Evolutionary conservation across 2,888 invertebrate species (phyloP), one percentile per base, ranked within the genome.

Genomic region (Drosophila barbarae): DNA sequence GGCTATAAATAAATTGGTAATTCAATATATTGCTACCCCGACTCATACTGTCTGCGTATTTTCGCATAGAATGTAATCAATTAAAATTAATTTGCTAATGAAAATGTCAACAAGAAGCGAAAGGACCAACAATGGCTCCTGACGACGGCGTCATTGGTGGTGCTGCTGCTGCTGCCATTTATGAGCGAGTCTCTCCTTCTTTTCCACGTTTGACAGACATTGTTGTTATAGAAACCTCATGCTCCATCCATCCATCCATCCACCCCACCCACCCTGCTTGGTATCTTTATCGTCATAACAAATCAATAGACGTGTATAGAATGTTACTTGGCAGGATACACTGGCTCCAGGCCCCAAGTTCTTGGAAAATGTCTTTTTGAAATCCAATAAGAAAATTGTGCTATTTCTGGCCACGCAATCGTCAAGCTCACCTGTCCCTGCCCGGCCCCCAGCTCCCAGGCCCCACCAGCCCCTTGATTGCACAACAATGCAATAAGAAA

Each of bases 81-180:
- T 79, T 79, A 79, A 79, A 79, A 79, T 80, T 77, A 79, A 79
- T 79, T 79, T 80, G 77, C 80, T 79, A 79, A 79, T 79, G 79
- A 79, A 79, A 79, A 77, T 70, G 80, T 79, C 79, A 80, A 75
- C 80, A 75, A 77, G 75, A 34, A 71, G 57, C 54, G 68, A 65
- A 57, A 51, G 21, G 21, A 66, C 46, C 34, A 59, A 69, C 70
- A 74, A 66, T 65, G 65, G 64, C 73, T 59, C 73, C 74, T 47
- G 46, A 47, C 46, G 8, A 47, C 46, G 32, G 13, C 46, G 13
- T 32, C 30, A 32, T 32, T 5, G 30, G 30, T 46, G 30, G 30
- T 46, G 30, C 46, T 46, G 30, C 46, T 46, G 30, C 30, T 46
- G 18, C 42, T 66, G 64, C 67, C 75, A 67, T 63, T 76, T 69